Percentiles rank a stretch among this genome's conserved stretches.
Conservation (phyloP, 1,140 invertebrate genomes). For the Zeugodacus cucurbitae region DNA sequence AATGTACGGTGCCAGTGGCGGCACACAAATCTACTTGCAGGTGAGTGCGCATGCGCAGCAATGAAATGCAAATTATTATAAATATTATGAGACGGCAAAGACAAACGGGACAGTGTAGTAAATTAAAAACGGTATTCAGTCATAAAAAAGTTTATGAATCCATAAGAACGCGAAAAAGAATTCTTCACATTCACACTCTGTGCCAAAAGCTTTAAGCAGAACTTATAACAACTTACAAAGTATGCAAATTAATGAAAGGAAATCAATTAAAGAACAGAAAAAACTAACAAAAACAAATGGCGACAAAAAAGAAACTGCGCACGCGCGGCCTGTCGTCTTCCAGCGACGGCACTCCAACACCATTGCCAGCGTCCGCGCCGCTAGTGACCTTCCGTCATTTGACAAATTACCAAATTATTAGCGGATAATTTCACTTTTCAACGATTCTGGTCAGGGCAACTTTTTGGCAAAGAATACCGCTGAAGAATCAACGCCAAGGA, state of each 20-base stretch:
- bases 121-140: background rate
- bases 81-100: background rate
- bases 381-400: slow-evolving; percentile 23
- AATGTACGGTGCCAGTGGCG: slow-evolving; percentile 65
- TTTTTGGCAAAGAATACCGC: background rate
- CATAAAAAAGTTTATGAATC: too few relatives aligned
- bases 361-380: background rate
- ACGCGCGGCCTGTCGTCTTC: background rate
- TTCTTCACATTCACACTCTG: too few relatives aligned
- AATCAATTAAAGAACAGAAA: background rate
- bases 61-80: background rate
- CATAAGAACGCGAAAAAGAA: too few relatives aligned
- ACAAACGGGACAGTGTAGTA: background rate
- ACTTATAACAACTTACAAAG: background rate
- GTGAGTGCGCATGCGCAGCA: slow-evolving; percentile 53
- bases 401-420: slow-evolving; percentile 41
- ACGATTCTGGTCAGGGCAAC: background rate
- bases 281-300: background rate
- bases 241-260: background rate
- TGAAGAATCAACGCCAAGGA: background rate
- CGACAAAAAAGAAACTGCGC: background rate
- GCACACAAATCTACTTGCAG: slow-evolving; percentile 67
- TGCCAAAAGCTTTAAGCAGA: background rate
- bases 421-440: slow-evolving; percentile 43
- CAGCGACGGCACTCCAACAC: background rate